A percentile compares a stretch with the other conserved stretches of the same genome.
These are phyloP conservation scores for Amphimedon queenslandica DNA, from an alignment of 37 sponge, comb jelly and placozoan genomes.

Conservation along the genomic window DNA sequence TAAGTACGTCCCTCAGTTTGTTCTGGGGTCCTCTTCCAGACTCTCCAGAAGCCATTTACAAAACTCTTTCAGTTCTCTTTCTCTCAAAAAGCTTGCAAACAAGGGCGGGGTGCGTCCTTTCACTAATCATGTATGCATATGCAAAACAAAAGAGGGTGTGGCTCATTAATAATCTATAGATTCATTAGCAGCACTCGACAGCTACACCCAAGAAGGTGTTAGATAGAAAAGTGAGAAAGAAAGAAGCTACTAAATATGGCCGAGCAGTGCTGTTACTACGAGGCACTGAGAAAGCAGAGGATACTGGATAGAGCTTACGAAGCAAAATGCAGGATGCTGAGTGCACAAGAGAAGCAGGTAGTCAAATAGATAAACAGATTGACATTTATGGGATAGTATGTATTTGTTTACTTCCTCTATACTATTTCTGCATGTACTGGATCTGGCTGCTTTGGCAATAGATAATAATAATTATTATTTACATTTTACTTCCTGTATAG, in stretches of 20 bases:
- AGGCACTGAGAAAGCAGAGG: slow-evolving; percentile 64
- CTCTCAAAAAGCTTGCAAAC: too few relatives aligned
- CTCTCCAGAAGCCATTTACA: not conserved
- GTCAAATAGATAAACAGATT: not conserved
- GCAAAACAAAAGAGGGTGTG: too few relatives aligned
- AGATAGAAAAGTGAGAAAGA: too few relatives aligned
- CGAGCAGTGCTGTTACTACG: slow-evolving; percentile 33
- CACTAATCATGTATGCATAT: too few relatives aligned
- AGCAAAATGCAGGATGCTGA: slow-evolving; percentile 12
- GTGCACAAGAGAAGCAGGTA: not conserved
- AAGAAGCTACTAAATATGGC: too few relatives aligned
- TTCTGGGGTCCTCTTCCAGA: not conserved
- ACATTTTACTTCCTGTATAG: not conserved
- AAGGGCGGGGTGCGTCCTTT: too few relatives aligned
- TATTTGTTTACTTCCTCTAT: too few relatives aligned
- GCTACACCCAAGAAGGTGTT: too few relatives aligned
- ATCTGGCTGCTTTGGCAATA: not conserved
- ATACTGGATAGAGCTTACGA: slow-evolving; percentile 37
- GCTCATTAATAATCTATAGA: too few relatives aligned
- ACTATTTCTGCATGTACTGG: not conserved
- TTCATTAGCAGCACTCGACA: too few relatives aligned
- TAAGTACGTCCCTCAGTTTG: slow-evolving; percentile 37
- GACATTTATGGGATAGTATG: not conserved
- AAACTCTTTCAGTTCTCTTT: too few relatives aligned
- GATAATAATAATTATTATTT: not conserved